Conservation (phyloP, 2,888 invertebrate genomes). For the Dynastes grantii region DNA sequence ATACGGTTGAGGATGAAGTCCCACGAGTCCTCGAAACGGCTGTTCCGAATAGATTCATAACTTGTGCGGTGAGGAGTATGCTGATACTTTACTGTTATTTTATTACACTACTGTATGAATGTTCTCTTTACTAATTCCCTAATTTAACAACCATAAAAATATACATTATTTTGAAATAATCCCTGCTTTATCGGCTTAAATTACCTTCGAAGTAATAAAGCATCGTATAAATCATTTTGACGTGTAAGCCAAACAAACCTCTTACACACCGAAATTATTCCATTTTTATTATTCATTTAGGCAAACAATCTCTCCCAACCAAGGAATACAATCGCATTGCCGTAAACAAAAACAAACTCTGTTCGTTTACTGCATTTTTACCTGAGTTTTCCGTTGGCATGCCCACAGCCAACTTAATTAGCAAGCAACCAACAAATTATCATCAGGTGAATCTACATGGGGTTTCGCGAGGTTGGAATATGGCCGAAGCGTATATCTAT, state of each 20-base stretch:
- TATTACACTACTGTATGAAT: no score
- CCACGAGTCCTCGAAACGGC: no score
- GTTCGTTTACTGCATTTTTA: slow-evolving; percentile 4
- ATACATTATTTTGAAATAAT: not conserved
- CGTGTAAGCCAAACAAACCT: slow-evolving; percentile 6
- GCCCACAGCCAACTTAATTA: slow-evolving; percentile 34
- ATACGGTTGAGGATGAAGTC: no score
- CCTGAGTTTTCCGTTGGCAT: slow-evolving; percentile 41
- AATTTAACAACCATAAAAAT: no score
- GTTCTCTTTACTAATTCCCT: no score
- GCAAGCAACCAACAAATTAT: slow-evolving; percentile 34
- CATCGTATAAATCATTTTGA: not conserved
- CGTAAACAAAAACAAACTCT: slow-evolving; percentile 20
- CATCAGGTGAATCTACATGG: slow-evolving; percentile 39
- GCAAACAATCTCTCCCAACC: not conserved
- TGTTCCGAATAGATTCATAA: no score
- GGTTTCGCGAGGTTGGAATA: slow-evolving; percentile 40
- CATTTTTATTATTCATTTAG: slow-evolving; percentile 12
- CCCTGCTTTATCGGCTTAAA: not conserved
- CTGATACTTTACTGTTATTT: no score
- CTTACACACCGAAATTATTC: slow-evolving; percentile 12
- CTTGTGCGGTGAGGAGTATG: no score
- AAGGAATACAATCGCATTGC: not conserved
- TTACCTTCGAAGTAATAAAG: slow-evolving; percentile 1
- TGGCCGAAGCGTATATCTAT: not conserved